Evolutionary conservation across 1,140 invertebrate genomes (phyloP), one percentile per base, ranked within the genome.

Genomic region (Calephelis virginiensis): DNA sequence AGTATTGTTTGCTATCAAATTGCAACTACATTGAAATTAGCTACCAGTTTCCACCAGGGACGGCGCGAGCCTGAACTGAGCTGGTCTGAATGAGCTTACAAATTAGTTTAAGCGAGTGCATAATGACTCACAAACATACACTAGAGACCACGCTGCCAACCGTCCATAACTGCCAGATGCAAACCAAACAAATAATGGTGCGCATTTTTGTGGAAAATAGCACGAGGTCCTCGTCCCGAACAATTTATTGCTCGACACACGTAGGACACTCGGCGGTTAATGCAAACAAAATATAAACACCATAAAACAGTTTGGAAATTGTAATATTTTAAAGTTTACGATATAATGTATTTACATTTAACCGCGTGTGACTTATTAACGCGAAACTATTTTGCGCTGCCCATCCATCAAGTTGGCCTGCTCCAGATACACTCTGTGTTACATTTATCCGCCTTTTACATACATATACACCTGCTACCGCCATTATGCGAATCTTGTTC

Each of bases 161-260:
- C 53, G 17, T 13, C 17, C 17, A 48, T 48, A 50, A 64, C 28
- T 17, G 49, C n/a, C 48, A 63, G 62, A 61, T 53, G 74, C 69
- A 73, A 75, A 73, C 80, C 71, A 69, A 78, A 77, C 76, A 76
- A 81, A 78, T 78, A 83, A 83, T 78, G 66, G 72, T 38, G 66
- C 64, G 68, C 72, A 80, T 74, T 81, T 81, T 80, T 73, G 70
- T 62, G 77, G 80, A 77, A 80, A 75, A 75, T 75, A 72, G 74
- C 72, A 40, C 62, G 64, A 13, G 28, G 43, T 45, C 67, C 14
- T 53, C 12, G 68, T 61, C 48, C 61, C 61, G 62, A 66, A 75
- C 77, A 77, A 82, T 79, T 81, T 81, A 72, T 81, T 72, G 76
- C 67, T 61, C 61, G 49, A 43, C 43, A 63, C 47, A 37, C 60